Evolutionary conservation across 2,113 vertebrate species (phyloP).

Genomic region (Pao palembangensis): DNA sequence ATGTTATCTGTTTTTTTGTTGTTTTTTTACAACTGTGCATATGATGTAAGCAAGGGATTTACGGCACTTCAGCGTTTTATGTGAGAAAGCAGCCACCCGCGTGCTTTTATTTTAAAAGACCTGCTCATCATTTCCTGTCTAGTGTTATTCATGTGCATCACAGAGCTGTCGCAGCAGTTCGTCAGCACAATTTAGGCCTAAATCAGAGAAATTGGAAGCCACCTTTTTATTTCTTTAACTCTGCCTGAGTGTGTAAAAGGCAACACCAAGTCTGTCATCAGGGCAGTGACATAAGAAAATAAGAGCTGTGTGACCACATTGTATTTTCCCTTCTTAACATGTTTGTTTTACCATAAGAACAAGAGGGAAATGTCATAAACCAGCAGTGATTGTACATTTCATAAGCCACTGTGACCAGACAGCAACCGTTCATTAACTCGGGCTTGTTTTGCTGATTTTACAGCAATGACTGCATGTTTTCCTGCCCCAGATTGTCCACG

Average conservation of each 20-base stretch:
- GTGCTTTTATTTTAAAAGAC: constrained; percentile 39
- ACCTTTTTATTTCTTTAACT: not conserved
- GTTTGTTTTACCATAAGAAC: constrained; percentile 13
- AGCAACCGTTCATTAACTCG: constrained; percentile 3
- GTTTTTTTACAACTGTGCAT: constrained; percentile 46
- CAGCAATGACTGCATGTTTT: constrained; percentile 3
- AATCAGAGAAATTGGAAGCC: constrained; percentile 30
- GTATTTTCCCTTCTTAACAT: constrained; percentile 5
- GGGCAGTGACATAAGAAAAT: not conserved
- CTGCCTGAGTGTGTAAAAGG: constrained; percentile 4
- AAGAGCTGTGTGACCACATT: constrained; percentile 20
- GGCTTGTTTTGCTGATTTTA: constrained; percentile 8
- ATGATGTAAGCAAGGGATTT: constrained; percentile 40
- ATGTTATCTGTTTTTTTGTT: constrained; percentile 30
- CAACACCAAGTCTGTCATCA: not conserved
- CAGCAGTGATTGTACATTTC: constrained; percentile 1
- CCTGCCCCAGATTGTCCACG: not conserved
- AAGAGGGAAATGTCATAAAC: constrained; percentile 1
- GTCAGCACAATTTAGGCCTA: constrained; percentile 36
- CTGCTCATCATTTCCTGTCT: constrained; percentile 40
- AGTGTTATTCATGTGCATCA: constrained; percentile 36
- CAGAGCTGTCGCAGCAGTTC: constrained; percentile 17
- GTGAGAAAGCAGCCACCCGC: constrained; percentile 31
- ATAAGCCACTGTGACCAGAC: constrained; percentile 6
- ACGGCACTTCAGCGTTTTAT: constrained; percentile 47